Conservation (phyloP, 2,888 invertebrate genomes). For the Diarsia dahlii region DNA sequence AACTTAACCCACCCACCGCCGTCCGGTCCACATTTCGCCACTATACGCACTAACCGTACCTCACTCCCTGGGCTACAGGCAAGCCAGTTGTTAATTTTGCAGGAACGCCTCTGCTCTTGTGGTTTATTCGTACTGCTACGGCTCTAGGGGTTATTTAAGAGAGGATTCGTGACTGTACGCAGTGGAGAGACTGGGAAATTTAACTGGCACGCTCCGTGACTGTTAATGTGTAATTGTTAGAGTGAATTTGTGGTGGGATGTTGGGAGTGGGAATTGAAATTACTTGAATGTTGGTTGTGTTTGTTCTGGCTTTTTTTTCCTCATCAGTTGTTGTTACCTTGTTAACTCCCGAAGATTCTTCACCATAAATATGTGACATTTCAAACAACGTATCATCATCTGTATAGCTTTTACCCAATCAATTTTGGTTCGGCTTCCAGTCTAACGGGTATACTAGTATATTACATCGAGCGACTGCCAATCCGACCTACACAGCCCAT, state of each 20-base stretch:
- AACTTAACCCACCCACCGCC: constrained; percentile 39
- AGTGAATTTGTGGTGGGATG: constrained; percentile 44
- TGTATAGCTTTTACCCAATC: neutral
- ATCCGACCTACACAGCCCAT: too few relatives aligned
- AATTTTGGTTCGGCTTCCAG: neutral
- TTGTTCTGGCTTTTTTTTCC: neutral
- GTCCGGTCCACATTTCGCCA: constrained; percentile 67
- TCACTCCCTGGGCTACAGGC: constrained; percentile 69
- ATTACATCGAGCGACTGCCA: too few relatives aligned
- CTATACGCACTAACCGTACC: constrained; percentile 77
- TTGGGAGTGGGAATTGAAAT: constrained; percentile 12
- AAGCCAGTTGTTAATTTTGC: constrained; percentile 80
- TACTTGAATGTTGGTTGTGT: constrained; percentile 2
- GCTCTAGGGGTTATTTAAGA: constrained; percentile 76
- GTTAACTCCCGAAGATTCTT: neutral
- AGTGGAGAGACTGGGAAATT: constrained; percentile 69
- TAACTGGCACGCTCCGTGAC: constrained; percentile 61
- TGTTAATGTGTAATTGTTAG: constrained; percentile 52
- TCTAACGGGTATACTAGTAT: neutral
- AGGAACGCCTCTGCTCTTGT: constrained; percentile 79
- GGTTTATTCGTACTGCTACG: constrained; percentile 77
- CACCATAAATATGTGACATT: neutral
- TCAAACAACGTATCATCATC: neutral
- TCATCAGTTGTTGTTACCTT: neutral
- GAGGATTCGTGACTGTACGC: constrained; percentile 70